Conservation (phyloP, 2,888 invertebrate species). For the Bursaphelenchus okinawaensis region DNA sequence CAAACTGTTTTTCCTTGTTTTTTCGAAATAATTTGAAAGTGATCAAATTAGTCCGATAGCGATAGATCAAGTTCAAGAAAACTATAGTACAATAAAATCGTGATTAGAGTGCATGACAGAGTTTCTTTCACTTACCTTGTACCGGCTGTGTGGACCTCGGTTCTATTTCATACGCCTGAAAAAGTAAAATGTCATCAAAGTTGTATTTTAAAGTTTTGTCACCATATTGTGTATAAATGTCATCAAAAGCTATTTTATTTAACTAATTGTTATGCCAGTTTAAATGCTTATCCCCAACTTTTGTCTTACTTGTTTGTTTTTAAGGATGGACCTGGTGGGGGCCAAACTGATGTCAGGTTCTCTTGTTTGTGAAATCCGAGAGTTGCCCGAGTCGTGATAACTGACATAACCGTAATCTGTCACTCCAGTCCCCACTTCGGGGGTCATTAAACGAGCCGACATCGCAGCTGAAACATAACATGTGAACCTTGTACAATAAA, state of each 20-base stretch:
- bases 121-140: not conserved
- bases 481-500: too few species aligned
- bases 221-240: not conserved
- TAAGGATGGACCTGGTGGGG: slow-evolving; percentile 45
- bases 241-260: not conserved
- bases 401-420: slow-evolving; percentile 50
- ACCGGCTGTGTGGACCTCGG: slow-evolving; percentile 16
- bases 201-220: not conserved
- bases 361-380: slow-evolving; percentile 25
- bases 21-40: too few species aligned
- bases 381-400: slow-evolving; percentile 46
- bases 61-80: too few species aligned
- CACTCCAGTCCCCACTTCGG: slow-evolving; percentile 26
- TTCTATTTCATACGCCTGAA: slow-evolving; percentile 29
- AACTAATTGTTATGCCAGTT: too few species aligned
- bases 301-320: slow-evolving; percentile 45
- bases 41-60: too few species aligned
- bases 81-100: too few species aligned
- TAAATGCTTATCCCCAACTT: slow-evolving; percentile 1
- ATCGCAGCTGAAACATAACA: slow-evolving; percentile 17
- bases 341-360: slow-evolving; percentile 25
- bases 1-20: too few species aligned
- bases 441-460: slow-evolving; percentile 26
- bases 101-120: too few species aligned
- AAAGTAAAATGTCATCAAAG: not conserved